Percentiles rank a stretch among this genome's conserved stretches.
phyloP scores from a whole-genome alignment of 2,113 vertebrate species.

The Ammodramus savannarum region DNA sequence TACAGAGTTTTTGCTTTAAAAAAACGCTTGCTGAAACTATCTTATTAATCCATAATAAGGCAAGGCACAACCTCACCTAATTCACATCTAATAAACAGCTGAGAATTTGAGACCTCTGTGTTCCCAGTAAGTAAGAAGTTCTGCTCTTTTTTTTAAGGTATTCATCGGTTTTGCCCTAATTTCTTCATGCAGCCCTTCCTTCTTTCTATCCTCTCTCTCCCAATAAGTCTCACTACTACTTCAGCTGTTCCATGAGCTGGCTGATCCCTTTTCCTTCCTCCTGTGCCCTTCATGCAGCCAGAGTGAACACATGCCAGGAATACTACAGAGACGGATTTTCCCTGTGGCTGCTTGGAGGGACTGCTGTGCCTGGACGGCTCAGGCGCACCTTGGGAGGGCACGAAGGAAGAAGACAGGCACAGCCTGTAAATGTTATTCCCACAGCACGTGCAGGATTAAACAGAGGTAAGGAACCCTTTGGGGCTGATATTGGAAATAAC shows the following conservation, averaged over 20 bases:
- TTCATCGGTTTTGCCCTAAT: background rate
- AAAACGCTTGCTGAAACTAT: background rate
- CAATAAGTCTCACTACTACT: background rate
- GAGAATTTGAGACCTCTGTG: background rate
- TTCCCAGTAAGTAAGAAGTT: background rate
- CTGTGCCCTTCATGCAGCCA: background rate
- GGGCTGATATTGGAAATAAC: background rate
- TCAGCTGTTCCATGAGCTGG: background rate
- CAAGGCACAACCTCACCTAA: background rate
- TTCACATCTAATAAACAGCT: accelerated
- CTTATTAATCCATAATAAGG: background rate
- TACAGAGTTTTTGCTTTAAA: background rate
- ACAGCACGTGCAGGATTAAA: accelerated
- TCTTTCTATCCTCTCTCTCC: background rate
- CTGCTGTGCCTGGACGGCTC: accelerated
- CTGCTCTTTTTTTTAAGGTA: background rate
- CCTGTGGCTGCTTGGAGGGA: background rate
- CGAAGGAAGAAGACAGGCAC: background rate
- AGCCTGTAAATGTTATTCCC: background rate
- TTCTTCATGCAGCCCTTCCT: background rate
- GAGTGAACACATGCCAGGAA: background rate
- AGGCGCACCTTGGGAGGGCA: background rate
- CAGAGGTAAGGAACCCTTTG: background rate
- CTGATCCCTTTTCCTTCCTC: background rate
- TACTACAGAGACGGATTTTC: accelerated